phyloP scores from a whole-genome alignment of 2,888 invertebrate genomes.

The Torymus tubicola region DNA sequence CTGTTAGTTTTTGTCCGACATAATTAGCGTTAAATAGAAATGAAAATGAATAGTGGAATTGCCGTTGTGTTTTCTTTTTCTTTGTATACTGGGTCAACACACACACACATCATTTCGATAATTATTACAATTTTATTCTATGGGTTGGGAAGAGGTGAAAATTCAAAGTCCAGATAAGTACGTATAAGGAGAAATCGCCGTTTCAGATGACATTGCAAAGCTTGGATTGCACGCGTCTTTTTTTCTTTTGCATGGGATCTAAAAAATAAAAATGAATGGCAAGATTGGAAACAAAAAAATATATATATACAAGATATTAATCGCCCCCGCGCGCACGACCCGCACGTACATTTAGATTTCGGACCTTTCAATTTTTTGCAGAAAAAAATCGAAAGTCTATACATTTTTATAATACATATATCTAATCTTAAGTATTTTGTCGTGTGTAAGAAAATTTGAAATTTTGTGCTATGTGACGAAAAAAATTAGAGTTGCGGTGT shows the following conservation, averaged over 20 bases:
- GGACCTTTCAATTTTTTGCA: constrained; percentile 31
- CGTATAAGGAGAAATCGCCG: constrained; percentile 59
- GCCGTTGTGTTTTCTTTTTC: constrained; percentile 70
- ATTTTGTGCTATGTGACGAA: neutral
- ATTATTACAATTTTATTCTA: constrained; percentile 28
- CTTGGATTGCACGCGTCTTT: constrained; percentile 63
- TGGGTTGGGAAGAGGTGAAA: constrained; percentile 15
- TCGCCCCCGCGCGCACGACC: constrained; percentile 33
- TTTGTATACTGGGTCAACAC: constrained; percentile 56
- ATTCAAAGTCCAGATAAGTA: neutral
- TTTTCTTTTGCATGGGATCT: constrained; percentile 59
- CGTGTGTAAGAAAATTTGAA: constrained; percentile 30
- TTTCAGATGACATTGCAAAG: constrained; percentile 41
- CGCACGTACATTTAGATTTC: constrained; percentile 21
- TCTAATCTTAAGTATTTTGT: constrained; percentile 26
- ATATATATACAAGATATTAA: neutral
- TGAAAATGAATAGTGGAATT: constrained; percentile 69
- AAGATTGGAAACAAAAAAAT: constrained; percentile 27
- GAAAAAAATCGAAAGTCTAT: constrained; percentile 36
- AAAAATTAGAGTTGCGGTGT: neutral
- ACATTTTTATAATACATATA: neutral
- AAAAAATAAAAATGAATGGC: constrained; percentile 24
- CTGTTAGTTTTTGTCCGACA: constrained; percentile 73
- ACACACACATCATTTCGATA: constrained; percentile 35
- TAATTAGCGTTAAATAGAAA: constrained; percentile 71